phyloP scores from a whole-genome alignment of 1,140 invertebrate species.

The Papilio helenus region DNA sequence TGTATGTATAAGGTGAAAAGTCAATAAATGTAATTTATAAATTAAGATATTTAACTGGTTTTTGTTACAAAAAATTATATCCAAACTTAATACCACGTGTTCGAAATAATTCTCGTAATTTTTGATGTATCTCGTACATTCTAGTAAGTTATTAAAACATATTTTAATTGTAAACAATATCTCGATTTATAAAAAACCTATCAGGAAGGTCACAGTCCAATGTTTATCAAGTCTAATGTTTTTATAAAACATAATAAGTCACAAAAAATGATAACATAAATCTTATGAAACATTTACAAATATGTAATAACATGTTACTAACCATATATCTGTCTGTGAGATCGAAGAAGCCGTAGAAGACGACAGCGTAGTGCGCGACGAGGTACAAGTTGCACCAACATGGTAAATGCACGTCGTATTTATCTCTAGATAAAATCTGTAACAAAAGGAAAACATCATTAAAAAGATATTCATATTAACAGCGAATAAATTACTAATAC shows the following conservation, averaged over 20 bases:
- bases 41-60: too few relatives aligned
- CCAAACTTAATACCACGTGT: too few relatives aligned
- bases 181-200: neutral
- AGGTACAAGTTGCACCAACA: conserved; percentile 88
- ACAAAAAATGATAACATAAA: too few relatives aligned
- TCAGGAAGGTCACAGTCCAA: neutral
- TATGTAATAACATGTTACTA: conserved; percentile 57
- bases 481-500: neutral
- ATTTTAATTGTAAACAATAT: conserved; percentile 17
- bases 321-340: conserved; percentile 85
- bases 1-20: too few relatives aligned
- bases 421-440: conserved; percentile 85
- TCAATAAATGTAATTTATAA: too few relatives aligned
- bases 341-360: conserved; percentile 86
- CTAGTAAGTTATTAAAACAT: too few relatives aligned
- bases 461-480: neutral
- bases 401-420: conserved; percentile 88
- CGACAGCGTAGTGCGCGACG: conserved; percentile 86
- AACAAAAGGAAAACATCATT: conserved; percentile 47
- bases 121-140: too few relatives aligned
- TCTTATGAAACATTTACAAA: too few relatives aligned
- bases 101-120: too few relatives aligned
- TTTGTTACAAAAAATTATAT: too few relatives aligned
- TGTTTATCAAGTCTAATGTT: neutral
- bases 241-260: neutral